Evolutionary conservation across 2,797 vertebrate species (phyloP), one percentile per base, ranked within the genome.

Genomic region (Hoplostethus atlanticus): DNA sequence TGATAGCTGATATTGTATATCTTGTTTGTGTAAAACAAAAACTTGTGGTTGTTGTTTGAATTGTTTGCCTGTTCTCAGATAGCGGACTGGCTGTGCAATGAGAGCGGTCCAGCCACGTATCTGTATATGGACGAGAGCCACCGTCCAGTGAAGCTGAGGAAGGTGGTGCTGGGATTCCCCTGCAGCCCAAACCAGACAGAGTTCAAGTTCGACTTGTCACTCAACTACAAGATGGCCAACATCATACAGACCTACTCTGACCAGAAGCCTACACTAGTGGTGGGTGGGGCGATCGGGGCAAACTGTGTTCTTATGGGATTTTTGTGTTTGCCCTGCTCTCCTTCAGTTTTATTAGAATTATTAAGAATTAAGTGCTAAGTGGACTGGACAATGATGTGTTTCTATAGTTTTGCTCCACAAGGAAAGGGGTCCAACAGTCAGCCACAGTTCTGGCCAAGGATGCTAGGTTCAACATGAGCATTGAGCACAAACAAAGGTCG

Each of bases 161-260:
- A 98, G 92, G 93, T 99, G 63, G 97, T 99, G 62, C 93, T 99
- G 87, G 97, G 97, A 74, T 99, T 98, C 92, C 96, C 97, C 40
- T 96, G 93, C 84, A 94, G 79, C 85, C 91, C 75, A 71, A 97
- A 93, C 89, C 97, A 98, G 89, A 96, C 95, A 21, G 97, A 97
- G 84, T 99, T 98, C 92, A 99, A 96, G 91, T 99, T 99, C 92
- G 98, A 99, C 77, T 93, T 99, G 85, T 95, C 95, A 4, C 97
- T 99, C 67, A 98, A 96, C 93, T 99, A 99, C 91, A 99, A 97
- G 94, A 95, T 99, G 80, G 94, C 96, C 79, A 94, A 91, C 84
- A 78, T 99, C 91, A 96, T 99, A 91, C 97, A 97, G 81, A 96
- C 95, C 0, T 99, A 99, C 85, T 97, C 98, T 1, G 95, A 99